Conservation (phyloP, 1,140 invertebrate species). For the Pseudobourletiella spinata region DNA sequence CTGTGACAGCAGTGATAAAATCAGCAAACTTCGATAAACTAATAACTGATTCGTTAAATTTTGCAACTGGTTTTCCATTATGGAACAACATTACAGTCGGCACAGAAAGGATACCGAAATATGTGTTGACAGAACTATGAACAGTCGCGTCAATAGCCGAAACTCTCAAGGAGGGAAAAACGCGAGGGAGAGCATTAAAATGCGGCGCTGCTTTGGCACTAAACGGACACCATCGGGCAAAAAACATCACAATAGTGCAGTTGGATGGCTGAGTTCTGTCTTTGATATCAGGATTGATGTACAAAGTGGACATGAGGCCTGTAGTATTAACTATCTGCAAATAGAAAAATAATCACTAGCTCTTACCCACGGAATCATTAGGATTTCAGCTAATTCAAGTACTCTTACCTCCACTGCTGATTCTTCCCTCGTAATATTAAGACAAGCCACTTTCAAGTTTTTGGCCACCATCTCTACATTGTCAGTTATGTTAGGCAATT, state of each 20-base stretch:
- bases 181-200: slow-evolving; percentile 72
- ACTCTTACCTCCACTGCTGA: neutral
- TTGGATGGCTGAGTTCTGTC: slow-evolving; percentile 48
- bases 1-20: slow-evolving; percentile 72
- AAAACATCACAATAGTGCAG: slow-evolving; percentile 79
- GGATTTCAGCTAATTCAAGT: neutral
- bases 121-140: slow-evolving; percentile 65
- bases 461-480: neutral
- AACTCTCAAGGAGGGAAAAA: slow-evolving; percentile 76
- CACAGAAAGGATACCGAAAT: slow-evolving; percentile 87
- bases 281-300: slow-evolving; percentile 46
- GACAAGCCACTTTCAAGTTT: neutral
- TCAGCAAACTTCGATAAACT: slow-evolving; percentile 66
- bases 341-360: neutral
- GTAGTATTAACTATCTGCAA: slow-evolving; percentile 45
- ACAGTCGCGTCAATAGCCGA: slow-evolving; percentile 82
- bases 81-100: slow-evolving; percentile 88
- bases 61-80: slow-evolving; percentile 74
- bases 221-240: slow-evolving; percentile 79
- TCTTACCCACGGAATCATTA: neutral
- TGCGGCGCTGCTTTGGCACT: slow-evolving; percentile 78
- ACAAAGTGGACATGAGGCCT: slow-evolving; percentile 46
- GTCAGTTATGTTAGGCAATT: neutral
- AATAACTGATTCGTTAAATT: slow-evolving; percentile 77
- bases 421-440: neutral